Percentiles rank a stretch among this genome's conserved stretches.
Conservation (phyloP, 2,888 invertebrate species). For the Drosophila hamatofila region DNA sequence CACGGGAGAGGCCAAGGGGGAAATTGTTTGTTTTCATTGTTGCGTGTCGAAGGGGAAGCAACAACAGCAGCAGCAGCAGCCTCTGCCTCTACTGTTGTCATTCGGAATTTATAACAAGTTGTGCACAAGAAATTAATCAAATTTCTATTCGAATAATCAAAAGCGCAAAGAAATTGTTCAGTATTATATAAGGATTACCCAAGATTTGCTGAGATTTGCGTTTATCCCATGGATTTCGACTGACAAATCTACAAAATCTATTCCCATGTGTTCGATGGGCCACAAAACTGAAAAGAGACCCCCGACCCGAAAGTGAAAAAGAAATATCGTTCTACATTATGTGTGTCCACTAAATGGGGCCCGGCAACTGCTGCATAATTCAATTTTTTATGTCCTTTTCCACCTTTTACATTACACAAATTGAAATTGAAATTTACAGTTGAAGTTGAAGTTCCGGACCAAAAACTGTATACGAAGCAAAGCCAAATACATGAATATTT, state of each 20-base stretch:
- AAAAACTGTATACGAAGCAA: background rate
- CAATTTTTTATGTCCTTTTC: conserved; percentile 56
- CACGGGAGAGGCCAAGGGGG: background rate
- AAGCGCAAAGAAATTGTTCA: conserved; percentile 26
- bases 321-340: conserved; percentile 42
- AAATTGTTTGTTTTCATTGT: conserved; percentile 48
- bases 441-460: conserved; percentile 42
- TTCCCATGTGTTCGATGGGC: conserved; percentile 57
- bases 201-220: background rate
- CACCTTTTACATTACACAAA: conserved; percentile 59
- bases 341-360: conserved; percentile 35
- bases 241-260: conserved; percentile 19
- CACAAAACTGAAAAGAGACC: conserved; percentile 57
- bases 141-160: conserved; percentile 65
- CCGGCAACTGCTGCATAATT: conserved; percentile 58
- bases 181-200: conserved; percentile 30
- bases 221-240: conserved; percentile 4
- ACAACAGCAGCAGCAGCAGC: conserved; percentile 10
- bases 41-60: conserved; percentile 55
- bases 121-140: conserved; percentile 62
- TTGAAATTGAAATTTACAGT: conserved; percentile 59
- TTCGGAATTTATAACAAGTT: conserved; percentile 46
- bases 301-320: conserved; percentile 6
- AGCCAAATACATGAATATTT: conserved; percentile 39
- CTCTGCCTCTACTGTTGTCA: conserved; percentile 23